These are phyloP conservation scores for Thereva unica DNA, from an alignment of 2,888 invertebrate genomes.

Conservation along the genomic window DNA sequence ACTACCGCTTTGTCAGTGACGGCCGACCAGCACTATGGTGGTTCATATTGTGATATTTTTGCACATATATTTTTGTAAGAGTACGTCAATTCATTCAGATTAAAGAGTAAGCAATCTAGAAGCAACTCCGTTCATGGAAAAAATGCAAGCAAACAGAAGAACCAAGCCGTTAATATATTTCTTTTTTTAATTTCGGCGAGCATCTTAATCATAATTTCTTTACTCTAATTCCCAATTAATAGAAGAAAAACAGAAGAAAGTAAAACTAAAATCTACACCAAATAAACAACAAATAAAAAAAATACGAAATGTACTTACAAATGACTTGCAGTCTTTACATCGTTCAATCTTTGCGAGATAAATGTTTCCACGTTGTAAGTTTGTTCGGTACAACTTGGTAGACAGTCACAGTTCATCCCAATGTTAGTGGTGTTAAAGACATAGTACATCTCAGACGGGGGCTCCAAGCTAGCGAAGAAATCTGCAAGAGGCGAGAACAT, in stretches of 20 bases:
- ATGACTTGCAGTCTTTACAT: neutral
- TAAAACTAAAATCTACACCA: neutral
- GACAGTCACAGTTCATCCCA: conserved; percentile 45
- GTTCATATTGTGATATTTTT: neutral
- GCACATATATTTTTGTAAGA: too few species aligned
- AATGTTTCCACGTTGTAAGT: conserved; percentile 39
- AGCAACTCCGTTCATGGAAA: too few species aligned
- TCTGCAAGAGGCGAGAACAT: conserved; percentile 38
- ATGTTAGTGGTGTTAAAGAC: conserved; percentile 36
- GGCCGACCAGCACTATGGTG: too few species aligned
- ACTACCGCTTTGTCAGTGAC: too few species aligned
- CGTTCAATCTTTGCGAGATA: conserved; percentile 28
- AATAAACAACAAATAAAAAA: neutral
- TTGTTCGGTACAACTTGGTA: conserved; percentile 44
- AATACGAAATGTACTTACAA: conserved; percentile 3
- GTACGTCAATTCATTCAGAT: too few species aligned
- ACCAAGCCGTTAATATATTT: too few species aligned
- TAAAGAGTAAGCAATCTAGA: neutral
- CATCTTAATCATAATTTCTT: too few species aligned
- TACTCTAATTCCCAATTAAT: too few species aligned
- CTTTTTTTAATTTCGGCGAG: too few species aligned
- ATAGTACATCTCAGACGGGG: conserved; percentile 16
- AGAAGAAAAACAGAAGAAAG: neutral
- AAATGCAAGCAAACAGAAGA: too few species aligned
- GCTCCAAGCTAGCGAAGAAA: conserved; percentile 41